These are phyloP conservation scores for Sebastiscus tertius DNA, from an alignment of 2,797 vertebrate species.

Conservation along the genomic window DNA sequence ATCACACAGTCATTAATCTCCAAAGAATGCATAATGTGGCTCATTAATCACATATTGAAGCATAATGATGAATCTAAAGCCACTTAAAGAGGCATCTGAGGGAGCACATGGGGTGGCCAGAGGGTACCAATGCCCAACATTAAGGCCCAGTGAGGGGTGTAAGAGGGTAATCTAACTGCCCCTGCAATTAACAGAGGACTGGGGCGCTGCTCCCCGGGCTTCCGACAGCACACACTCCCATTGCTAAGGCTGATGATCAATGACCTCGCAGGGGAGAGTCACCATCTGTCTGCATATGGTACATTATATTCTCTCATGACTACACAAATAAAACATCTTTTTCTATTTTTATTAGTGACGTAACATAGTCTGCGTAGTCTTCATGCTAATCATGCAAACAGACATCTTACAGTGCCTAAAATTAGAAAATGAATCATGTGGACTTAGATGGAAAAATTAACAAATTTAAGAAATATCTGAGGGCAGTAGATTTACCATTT, in stretches of 20 bases:
- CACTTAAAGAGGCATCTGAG: constrained; percentile 17
- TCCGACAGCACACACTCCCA: constrained; percentile 64
- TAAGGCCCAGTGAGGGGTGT: constrained; percentile 57
- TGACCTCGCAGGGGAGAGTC: constrained; percentile 67
- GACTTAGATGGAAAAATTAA: neutral
- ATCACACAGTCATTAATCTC: constrained; percentile 57
- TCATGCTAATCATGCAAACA: neutral
- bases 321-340: constrained; percentile 10
- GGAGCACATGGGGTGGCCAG: constrained; percentile 40
- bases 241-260: constrained; percentile 73
- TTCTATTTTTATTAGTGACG: neutral
- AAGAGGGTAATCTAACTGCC: constrained; percentile 77
- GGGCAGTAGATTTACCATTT: neutral
- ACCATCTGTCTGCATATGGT: constrained; percentile 72
- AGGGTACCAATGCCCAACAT: constrained; percentile 49
- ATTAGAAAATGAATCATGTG: neutral
- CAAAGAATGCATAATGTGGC: constrained; percentile 48
- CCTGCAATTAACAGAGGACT: constrained; percentile 80
- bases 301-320: constrained; percentile 16
- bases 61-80: constrained; percentile 43
- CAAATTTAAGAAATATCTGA: neutral
- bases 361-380: neutral
- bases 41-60: constrained; percentile 62
- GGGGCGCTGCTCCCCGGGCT: constrained; percentile 64
- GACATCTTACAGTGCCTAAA: neutral